A percentile compares a stretch with the other conserved stretches of the same genome.
Conservation (phyloP, 2,113 vertebrate species). For the Ptyas mucosa region DNA sequence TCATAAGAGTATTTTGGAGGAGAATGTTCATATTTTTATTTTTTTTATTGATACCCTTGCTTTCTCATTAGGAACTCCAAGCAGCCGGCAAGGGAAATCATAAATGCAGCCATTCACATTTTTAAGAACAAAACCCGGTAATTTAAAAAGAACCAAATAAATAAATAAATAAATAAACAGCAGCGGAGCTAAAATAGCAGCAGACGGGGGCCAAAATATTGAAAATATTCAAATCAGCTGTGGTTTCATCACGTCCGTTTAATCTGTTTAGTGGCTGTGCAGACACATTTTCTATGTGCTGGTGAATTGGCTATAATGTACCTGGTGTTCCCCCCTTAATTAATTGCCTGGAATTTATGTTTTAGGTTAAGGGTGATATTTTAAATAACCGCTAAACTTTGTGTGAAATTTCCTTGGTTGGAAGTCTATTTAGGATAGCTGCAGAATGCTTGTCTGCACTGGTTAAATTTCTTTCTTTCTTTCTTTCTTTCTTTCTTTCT, state of each 20-base stretch:
- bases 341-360: slow-evolving; percentile 46
- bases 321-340: slow-evolving; percentile 1
- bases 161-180: neutral
- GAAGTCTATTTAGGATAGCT: slow-evolving; percentile 30
- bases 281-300: slow-evolving; percentile 42
- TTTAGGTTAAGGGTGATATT: slow-evolving; percentile 43
- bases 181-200: neutral
- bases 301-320: neutral
- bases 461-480: slow-evolving; percentile 38
- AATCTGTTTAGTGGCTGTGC: slow-evolving; percentile 15
- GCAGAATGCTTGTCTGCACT: slow-evolving; percentile 59
- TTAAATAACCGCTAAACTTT: slow-evolving; percentile 58
- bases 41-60: neutral
- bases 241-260: slow-evolving; percentile 26
- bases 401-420: slow-evolving; percentile 46
- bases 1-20: neutral
- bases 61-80: neutral
- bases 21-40: neutral
- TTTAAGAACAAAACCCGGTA: slow-evolving; percentile 3
- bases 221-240: slow-evolving; percentile 25
- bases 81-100: neutral
- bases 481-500: neutral
- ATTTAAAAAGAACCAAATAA: neutral
- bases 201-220: slow-evolving; percentile 3
- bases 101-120: neutral